phyloP scores from a whole-genome alignment of 2,888 invertebrate species.

The Tupiocoris notatus region DNA sequence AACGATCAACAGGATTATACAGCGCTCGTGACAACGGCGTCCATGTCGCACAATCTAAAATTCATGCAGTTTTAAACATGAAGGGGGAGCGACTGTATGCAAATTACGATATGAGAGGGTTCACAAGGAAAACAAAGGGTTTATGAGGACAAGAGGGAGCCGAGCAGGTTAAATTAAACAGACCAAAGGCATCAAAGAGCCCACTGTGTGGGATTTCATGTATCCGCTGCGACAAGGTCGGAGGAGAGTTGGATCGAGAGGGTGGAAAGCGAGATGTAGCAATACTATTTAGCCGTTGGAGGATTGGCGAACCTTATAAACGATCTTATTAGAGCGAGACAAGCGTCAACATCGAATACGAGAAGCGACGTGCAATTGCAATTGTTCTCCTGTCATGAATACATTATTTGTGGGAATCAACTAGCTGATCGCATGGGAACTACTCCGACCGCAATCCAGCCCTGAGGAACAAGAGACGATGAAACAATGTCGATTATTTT shows the following conservation, averaged over 20 bases:
- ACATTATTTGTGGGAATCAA: not conserved
- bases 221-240: not conserved
- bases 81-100: not conserved
- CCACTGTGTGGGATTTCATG: not conserved
- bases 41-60: not conserved
- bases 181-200: not conserved
- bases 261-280: not conserved
- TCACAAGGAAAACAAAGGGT: not conserved
- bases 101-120: not conserved
- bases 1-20: too few relatives aligned
- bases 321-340: not conserved
- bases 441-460: too few relatives aligned
- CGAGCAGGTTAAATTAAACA: not conserved
- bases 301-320: not conserved
- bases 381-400: not conserved
- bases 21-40: too few relatives aligned
- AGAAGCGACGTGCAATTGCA: not conserved
- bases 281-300: too few relatives aligned
- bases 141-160: not conserved
- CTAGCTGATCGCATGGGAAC: too few relatives aligned
- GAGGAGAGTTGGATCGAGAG: not conserved
- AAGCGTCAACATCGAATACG: not conserved
- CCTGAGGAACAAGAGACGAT: too few relatives aligned
- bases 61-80: not conserved
- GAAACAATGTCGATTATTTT: too few relatives aligned